These are phyloP conservation scores for Dynastes grantii DNA, from an alignment of 2,888 invertebrate genomes.

Conservation along the genomic window DNA sequence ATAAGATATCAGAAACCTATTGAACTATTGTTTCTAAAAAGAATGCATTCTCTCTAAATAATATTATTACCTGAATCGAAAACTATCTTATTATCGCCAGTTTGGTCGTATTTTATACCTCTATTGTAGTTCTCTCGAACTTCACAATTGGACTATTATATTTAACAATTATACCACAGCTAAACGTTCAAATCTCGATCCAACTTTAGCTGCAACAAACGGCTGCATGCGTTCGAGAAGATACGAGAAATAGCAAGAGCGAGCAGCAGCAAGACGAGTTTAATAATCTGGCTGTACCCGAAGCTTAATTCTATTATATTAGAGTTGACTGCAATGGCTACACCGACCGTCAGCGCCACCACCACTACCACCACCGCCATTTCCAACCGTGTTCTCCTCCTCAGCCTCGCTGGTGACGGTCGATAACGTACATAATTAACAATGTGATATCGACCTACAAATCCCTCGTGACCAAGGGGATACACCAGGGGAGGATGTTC, in stretches of 20 bases:
- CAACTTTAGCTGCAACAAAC: neutral
- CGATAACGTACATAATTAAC: slow-evolving; percentile 70
- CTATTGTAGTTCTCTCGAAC: too few species aligned
- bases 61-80: too few species aligned
- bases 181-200: too few species aligned
- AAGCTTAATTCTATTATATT: slow-evolving; percentile 67
- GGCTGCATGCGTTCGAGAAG: neutral
- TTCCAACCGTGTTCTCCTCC: neutral
- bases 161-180: too few species aligned
- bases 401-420: slow-evolving; percentile 62
- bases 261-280: slow-evolving; percentile 60
- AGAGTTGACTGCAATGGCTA: slow-evolving; percentile 67
- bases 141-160: too few species aligned
- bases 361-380: neutral
- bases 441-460: slow-evolving; percentile 69
- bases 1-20: too few species aligned
- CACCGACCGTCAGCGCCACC: slow-evolving; percentile 56
- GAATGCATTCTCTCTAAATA: too few species aligned
- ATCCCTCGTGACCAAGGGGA: slow-evolving; percentile 56
- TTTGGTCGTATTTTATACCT: too few species aligned
- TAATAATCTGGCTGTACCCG: slow-evolving; percentile 66
- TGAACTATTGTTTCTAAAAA: too few species aligned
- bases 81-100: too few species aligned
- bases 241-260: neutral
- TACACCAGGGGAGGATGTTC: slow-evolving; percentile 48